Percentiles rank a stretch among this genome's conserved stretches.
Evolutionary conservation across 2,888 invertebrate species (phyloP).

Genomic region (Galeopsomyia nigrocyanea): DNA sequence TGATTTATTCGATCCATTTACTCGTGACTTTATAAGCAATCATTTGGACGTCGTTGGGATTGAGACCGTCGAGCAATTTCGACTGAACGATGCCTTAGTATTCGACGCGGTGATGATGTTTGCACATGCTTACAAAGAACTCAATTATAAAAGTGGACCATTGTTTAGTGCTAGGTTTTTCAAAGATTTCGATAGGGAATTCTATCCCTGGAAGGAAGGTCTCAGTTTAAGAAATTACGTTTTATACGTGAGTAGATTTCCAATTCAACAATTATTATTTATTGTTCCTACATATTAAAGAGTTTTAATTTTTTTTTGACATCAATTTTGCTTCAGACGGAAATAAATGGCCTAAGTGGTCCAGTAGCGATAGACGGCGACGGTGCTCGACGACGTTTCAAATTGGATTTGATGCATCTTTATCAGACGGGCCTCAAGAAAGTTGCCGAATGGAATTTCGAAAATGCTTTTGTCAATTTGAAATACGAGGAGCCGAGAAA

Average conservation of each 20-base stretch:
- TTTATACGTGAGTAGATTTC: conserved; percentile 75
- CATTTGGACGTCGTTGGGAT: conserved; percentile 52
- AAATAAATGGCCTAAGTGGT: conserved; percentile 80
- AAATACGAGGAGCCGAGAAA: conserved; percentile 57
- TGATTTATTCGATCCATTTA: conserved; percentile 72
- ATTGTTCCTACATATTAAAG: no score
- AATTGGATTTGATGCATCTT: conserved; percentile 78
- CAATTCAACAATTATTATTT: no score
- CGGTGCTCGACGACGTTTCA: conserved; percentile 81
- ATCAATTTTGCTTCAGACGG: conserved; percentile 70
- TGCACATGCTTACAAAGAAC: conserved; percentile 79
- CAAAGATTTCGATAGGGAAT: conserved; percentile 71
- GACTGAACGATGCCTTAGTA: conserved; percentile 84
- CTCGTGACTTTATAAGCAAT: conserved; percentile 70
- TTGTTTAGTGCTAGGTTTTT: background rate
- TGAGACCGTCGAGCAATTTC: conserved; percentile 59
- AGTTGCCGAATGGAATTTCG: conserved; percentile 79
- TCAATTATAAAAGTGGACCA: conserved; percentile 65
- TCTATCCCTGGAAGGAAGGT: conserved; percentile 81
- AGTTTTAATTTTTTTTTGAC: no score
- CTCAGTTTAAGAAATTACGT: conserved; percentile 86
- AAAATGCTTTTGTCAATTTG: conserved; percentile 73
- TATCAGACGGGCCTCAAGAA: conserved; percentile 75
- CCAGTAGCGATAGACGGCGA: conserved; percentile 82
- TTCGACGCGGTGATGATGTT: conserved; percentile 87